Conservation (phyloP, 2,888 invertebrate species). For the Dasypolia templi region DNA sequence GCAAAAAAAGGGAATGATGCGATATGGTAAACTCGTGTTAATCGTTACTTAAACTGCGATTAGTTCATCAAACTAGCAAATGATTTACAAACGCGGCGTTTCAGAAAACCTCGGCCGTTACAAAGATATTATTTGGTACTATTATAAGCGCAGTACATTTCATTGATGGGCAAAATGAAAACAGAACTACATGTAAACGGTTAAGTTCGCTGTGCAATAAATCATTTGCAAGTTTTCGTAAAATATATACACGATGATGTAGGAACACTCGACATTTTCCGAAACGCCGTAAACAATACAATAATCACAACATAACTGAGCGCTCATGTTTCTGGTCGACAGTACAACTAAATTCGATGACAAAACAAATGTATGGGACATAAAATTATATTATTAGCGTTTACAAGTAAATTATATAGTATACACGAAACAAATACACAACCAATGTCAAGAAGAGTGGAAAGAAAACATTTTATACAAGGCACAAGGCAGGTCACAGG, state of each 20-base stretch:
- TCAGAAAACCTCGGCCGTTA: constrained; percentile 33
- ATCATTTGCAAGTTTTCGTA: constrained; percentile 36
- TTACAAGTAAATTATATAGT: constrained; percentile 14
- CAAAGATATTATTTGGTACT: background rate
- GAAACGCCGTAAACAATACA: constrained; percentile 52
- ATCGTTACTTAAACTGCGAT: constrained; percentile 61
- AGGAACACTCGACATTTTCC: constrained; percentile 48
- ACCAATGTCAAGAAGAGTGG: constrained; percentile 1
- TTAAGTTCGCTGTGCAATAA: constrained; percentile 10
- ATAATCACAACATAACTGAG: constrained; percentile 66
- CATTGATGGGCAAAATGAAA: background rate
- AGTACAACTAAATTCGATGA: constrained; percentile 38
- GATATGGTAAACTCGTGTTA: constrained; percentile 76
- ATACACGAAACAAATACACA: background rate
- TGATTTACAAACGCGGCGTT: constrained; percentile 54
- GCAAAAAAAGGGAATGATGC: constrained; percentile 86
- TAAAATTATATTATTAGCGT: constrained; percentile 13
- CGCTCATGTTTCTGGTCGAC: constrained; percentile 45
- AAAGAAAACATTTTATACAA: background rate
- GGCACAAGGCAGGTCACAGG: too few relatives aligned
- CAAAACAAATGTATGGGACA: constrained; percentile 39
- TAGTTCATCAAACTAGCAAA: constrained; percentile 58
- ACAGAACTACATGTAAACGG: background rate
- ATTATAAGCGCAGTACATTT: background rate
- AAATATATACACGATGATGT: constrained; percentile 29